Evolutionary conservation across 2,888 invertebrate species (phyloP).

Genomic region (Adelphocoris suturalis): DNA sequence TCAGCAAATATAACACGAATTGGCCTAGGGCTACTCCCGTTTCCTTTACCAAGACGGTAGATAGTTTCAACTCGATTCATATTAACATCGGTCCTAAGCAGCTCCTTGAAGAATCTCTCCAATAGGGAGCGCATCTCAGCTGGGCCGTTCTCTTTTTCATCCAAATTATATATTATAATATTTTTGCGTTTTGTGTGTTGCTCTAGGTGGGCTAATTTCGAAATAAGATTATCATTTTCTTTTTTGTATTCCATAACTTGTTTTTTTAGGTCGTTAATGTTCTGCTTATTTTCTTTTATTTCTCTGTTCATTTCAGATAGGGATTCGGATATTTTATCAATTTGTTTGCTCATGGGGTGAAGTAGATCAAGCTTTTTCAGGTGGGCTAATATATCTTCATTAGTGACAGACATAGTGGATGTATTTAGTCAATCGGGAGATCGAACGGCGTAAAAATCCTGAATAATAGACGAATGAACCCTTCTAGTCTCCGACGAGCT

Average conservation of each 20-base stretch:
- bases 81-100: background rate
- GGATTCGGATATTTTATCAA: background rate
- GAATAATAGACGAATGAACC: no score
- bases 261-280: background rate
- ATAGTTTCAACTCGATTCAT: background rate
- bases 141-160: background rate
- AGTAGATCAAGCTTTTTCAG: background rate
- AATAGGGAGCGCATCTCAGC: background rate
- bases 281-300: background rate
- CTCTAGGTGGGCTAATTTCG: background rate
- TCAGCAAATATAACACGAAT: background rate
- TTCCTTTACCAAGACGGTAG: background rate
- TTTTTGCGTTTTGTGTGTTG: background rate
- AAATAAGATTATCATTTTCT: background rate
- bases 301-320: background rate
- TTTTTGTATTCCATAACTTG: background rate
- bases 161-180: background rate
- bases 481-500: no score
- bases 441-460: no score
- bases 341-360: background rate
- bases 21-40: background rate
- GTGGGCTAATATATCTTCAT: background rate
- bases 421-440: no score
- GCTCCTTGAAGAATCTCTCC: background rate
- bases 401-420: no score